Conservation (phyloP, 2,888 invertebrate species). For the Eupithecia subfuscata region DNA sequence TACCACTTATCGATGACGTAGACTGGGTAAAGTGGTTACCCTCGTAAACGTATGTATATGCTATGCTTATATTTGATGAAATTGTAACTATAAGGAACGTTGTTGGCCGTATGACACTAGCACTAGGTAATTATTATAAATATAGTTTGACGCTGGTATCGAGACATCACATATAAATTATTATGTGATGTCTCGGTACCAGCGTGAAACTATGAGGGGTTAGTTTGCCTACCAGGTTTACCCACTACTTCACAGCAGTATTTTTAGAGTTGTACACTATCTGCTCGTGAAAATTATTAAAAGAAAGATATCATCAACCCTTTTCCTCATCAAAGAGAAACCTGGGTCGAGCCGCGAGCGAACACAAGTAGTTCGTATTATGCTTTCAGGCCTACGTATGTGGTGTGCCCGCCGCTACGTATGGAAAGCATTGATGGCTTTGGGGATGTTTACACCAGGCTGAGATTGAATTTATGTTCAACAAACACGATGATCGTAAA, state of each 20-base stretch:
- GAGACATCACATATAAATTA: no score
- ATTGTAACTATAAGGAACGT: not conserved
- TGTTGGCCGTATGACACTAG: not conserved
- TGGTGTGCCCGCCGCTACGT: not conserved
- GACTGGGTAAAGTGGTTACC: constrained; percentile 50
- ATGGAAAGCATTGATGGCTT: constrained; percentile 56
- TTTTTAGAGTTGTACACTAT: not conserved
- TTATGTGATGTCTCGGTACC: no score
- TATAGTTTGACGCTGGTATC: no score
- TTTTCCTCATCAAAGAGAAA: not conserved
- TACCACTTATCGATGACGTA: constrained; percentile 41
- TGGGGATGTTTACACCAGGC: constrained; percentile 53
- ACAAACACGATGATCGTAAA: not conserved
- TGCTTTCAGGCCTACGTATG: constrained; percentile 5
- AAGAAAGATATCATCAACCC: not conserved
- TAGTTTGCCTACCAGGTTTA: no score
- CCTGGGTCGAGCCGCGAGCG: not conserved
- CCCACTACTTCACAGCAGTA: no score
- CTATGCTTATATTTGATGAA: not conserved
- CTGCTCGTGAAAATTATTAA: not conserved
- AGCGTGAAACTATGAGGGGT: no score
- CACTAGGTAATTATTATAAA: no score
- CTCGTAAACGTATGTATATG: constrained; percentile 41
- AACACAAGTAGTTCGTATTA: not conserved
- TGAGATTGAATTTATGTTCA: not conserved